Evolutionary conservation across 2,888 invertebrate species (phyloP), one percentile per base, ranked within the genome.

Genomic region (Andrena trimmerana): DNA sequence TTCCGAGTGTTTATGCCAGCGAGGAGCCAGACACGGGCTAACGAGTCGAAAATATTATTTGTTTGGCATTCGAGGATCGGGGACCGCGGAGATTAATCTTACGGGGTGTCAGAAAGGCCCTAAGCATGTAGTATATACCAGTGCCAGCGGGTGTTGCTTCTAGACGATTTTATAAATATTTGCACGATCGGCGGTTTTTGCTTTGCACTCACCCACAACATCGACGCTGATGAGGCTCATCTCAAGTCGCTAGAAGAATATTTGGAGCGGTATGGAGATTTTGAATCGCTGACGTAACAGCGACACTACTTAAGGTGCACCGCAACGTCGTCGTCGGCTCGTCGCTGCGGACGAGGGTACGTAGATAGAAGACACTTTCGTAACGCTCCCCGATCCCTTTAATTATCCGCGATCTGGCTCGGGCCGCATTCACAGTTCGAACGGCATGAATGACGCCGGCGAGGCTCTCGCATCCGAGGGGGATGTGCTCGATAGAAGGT

Each of bases 391-490:
- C 71, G 73, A 74, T 68, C 71, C 73, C 81, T 70, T 78, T 71
- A 81, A 76, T 84, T 78, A 84, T 68, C 63, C 57, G 33, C 57
- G 67, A 63, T 33, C 73, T 29, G 60, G 33, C 36, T 67, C 69
- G n/a, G 48, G 36, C 65, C 48, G 50, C 54, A 67, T 78, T 52
- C 73, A 29, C 54, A 36, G 76, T 57, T 27, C 29, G 36, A 63
- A 54, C 48, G 42, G 16, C 72, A 62, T 70, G 69, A 83, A 83
- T 74, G 71, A 59, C 31, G 13, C 50, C 27, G 27, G 36, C 50
- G 33, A 54, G 54, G 42, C 42, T 1, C 4, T 16, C 42, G 42
- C 42, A 16, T 16, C 42, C 42, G 42, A 42, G 13, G 42, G 42
- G 42, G 42, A 42, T 42, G 42, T 42, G 42, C 42, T 42, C 42